Evolutionary conservation across 2,888 invertebrate genomes (phyloP), one percentile per base, ranked within the genome.

Genomic region (Anoncus sp.): DNA sequence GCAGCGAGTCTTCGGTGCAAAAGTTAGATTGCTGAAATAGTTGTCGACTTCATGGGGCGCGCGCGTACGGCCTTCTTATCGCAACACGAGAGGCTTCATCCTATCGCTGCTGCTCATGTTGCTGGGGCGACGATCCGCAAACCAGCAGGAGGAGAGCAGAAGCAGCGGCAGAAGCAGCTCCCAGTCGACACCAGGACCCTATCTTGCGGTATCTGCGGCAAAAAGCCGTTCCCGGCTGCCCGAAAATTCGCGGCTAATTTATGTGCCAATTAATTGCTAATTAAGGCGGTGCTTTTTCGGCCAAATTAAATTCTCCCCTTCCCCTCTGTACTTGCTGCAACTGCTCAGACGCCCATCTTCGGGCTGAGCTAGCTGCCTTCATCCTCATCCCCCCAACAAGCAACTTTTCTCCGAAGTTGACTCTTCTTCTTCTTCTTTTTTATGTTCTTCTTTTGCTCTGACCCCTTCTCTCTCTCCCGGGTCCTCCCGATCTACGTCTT

Each of bases 211-310:
- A 78, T 75, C 78, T 75, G 67, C 51, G 45, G 51, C 24, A 60
- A 69, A 71, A 80, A 81, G 53, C 65, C 74, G 79, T 75, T 66
- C 69, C 63, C 9, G 65, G 60, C 60, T 62, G 69, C 78, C 81
- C 81, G 85, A 86, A 88, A 87, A 88, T 85, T 88, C 85, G 83
- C 85, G 82, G 85, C 84, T 90, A 90, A 90, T 88, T 90, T 90
- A 90, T 87, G 89, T 87, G 84, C 87, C 89, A 88, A 90, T 90
- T 90, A 91, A 91, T 90, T 88, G 85, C 86, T 88, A 90, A 90
- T 90, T 89, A 90, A 90, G 87, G 87, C 71, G 78, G 78, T 84
- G 87, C 87, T 89, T 89, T 90, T 90, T 89, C 82, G 85, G 84
- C 65, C 85, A 85, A 90, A 89, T 88, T 86, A 86, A 90, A 89